A percentile compares a stretch with the other conserved stretches of the same genome.
These are phyloP conservation scores for Hippocampus comes DNA, from an alignment of 2,113 vertebrate genomes.

Conservation along the genomic window DNA sequence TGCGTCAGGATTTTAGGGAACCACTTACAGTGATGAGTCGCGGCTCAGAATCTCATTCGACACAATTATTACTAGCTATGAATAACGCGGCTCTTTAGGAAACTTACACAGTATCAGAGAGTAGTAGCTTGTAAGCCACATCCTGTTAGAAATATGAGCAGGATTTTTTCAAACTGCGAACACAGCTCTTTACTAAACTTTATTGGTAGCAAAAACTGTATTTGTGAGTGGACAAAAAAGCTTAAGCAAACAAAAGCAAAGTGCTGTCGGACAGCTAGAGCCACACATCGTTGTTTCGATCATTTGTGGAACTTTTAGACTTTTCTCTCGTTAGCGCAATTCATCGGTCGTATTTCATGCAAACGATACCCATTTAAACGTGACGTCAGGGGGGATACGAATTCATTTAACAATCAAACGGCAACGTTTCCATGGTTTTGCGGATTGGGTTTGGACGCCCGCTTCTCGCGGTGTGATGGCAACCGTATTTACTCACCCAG, in stretches of 20 bases:
- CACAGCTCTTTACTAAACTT: neutral
- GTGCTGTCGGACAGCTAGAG: neutral
- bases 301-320: neutral
- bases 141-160: neutral
- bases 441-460: neutral
- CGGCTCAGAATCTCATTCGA: neutral
- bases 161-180: neutral
- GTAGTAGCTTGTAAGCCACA: neutral
- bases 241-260: neutral
- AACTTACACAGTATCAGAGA: too few species aligned
- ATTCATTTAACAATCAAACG: neutral
- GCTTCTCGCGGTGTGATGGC: neutral
- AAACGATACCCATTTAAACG: neutral
- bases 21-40: neutral
- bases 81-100: neutral
- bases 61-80: neutral
- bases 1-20: neutral
- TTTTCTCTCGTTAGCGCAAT: neutral
- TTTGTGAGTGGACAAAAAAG: neutral
- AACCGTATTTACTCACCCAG: constrained; percentile 65
- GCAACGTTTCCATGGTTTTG: constrained; percentile 4
- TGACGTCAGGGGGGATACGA: neutral
- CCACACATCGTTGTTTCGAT: neutral
- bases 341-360: neutral
- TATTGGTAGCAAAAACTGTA: neutral